Conservation (phyloP, 2,113 vertebrate species). For the Pomatostomus ruficeps region DNA sequence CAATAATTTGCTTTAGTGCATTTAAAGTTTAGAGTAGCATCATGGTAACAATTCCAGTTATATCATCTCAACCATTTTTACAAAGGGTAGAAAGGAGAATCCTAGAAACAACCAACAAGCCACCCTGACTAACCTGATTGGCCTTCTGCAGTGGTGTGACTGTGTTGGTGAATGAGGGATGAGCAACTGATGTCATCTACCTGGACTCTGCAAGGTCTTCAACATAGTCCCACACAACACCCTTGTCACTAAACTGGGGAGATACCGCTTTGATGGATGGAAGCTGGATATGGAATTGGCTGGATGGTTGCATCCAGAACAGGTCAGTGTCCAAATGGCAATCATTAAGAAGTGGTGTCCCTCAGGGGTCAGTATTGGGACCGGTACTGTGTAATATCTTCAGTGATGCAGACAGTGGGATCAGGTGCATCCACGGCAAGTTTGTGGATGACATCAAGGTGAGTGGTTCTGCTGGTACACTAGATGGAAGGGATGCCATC, state of each 20-base stretch:
- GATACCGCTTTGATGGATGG: background rate
- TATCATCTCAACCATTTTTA: background rate
- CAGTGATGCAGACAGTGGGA: background rate
- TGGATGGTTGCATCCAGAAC: background rate
- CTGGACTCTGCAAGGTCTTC: background rate
- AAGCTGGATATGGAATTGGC: background rate
- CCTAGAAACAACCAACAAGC: background rate
- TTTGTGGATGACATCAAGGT: background rate
- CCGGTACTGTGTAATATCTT: fast-evolving
- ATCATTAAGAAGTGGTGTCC: background rate
- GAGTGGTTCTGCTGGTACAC: background rate
- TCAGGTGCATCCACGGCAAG: background rate
- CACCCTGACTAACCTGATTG: background rate
- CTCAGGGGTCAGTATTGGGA: background rate
- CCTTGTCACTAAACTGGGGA: background rate
- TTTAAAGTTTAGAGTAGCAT: background rate
- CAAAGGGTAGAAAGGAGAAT: background rate
- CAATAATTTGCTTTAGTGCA: background rate
- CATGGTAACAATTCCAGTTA: background rate
- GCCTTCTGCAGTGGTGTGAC: background rate
- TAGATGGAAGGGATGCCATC: background rate
- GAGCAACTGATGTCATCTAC: background rate
- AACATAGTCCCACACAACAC: too few relatives aligned
- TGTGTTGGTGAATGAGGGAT: background rate
- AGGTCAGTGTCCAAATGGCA: background rate